Conservation (phyloP, 1,140 invertebrate genomes). For the Belonocnema kinseyi region DNA sequence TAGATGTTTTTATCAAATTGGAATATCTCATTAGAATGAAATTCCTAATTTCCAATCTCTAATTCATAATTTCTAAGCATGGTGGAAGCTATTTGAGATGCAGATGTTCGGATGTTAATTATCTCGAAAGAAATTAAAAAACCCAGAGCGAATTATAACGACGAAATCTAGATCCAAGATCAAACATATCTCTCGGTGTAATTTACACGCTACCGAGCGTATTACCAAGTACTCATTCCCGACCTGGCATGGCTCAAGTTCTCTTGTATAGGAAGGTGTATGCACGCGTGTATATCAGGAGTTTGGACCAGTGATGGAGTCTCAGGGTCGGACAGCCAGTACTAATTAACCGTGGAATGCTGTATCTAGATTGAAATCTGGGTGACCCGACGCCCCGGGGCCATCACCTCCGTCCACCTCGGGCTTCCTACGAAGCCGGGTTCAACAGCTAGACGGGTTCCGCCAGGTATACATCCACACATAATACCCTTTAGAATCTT, state of each 20-base stretch:
- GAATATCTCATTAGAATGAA: too few species aligned
- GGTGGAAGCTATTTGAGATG: too few species aligned
- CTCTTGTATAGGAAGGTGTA: too few species aligned
- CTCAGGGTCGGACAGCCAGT: slow-evolving; percentile 69
- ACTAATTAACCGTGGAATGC: slow-evolving; percentile 75
- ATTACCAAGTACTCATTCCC: neutral
- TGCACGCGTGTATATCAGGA: slow-evolving; percentile 44
- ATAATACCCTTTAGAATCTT: neutral
- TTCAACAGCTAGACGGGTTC: slow-evolving; percentile 47
- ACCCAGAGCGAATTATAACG: too few species aligned
- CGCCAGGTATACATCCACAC: slow-evolving; percentile 22
- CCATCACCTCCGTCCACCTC: slow-evolving; percentile 70
- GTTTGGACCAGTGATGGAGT: slow-evolving; percentile 64
- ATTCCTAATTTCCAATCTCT: too few species aligned
- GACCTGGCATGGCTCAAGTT: neutral
- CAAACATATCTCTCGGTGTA: slow-evolving; percentile 4
- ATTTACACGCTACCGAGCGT: slow-evolving; percentile 22
- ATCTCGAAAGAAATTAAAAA: too few species aligned
- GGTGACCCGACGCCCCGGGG: slow-evolving; percentile 73
- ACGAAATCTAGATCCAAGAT: too few species aligned
- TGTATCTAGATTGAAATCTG: slow-evolving; percentile 76
- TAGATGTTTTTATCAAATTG: too few species aligned
- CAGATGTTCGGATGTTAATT: too few species aligned
- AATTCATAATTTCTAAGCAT: too few species aligned
- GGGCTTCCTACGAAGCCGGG: slow-evolving; percentile 48